Evolutionary conservation across 2,113 vertebrate genomes (phyloP), one percentile per base, ranked within the genome.

Genomic region (Rhinolophus sinicus): DNA sequence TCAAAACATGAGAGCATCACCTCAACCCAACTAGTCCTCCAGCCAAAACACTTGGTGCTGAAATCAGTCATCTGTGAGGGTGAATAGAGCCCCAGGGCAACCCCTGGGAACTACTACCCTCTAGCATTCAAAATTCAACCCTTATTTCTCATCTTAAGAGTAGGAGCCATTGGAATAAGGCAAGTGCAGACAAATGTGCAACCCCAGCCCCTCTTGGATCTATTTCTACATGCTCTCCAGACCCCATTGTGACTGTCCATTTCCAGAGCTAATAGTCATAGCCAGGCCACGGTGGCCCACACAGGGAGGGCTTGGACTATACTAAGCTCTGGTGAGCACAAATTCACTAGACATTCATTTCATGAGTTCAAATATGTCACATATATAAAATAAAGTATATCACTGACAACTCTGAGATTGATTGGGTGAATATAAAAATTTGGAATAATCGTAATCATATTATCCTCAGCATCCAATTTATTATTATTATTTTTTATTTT

Each of bases 401-500:
- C n/a, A 22, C 26, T 93, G 40, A 82, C 56, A 76, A 44, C 47
- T 35, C 9, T 30, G n/a, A 95, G 30, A 72, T 44, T 81, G 19
- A 88, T 40, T 50, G 83, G 56, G 38, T 73, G 26, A 81, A 65
- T 30, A 0, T 56, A 73, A 92, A 91, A 81, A 28, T 26, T 87
- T 73, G 18, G 60, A 58, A 69, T 30, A 44, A 77, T 86, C 19
- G 47, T 21, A 56, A 70, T 95, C 72, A 87, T 26, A 77, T 35
- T 72, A 84, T 65, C 44, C 16, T 87, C 50, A 67, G n/a, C 38
- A 86, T 88, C 15, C 6, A 1, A 80, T 47, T 81, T 69, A 65
- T 70, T 88, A 28, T 47, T 50, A 12, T 13, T 50, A n/a, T 50
- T 50, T 72, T 90, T 93, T 54, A 67, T 65, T 93, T 96, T 70